phyloP scores from a whole-genome alignment of 2,113 vertebrate genomes.

The Bambusicola thoracicus region DNA sequence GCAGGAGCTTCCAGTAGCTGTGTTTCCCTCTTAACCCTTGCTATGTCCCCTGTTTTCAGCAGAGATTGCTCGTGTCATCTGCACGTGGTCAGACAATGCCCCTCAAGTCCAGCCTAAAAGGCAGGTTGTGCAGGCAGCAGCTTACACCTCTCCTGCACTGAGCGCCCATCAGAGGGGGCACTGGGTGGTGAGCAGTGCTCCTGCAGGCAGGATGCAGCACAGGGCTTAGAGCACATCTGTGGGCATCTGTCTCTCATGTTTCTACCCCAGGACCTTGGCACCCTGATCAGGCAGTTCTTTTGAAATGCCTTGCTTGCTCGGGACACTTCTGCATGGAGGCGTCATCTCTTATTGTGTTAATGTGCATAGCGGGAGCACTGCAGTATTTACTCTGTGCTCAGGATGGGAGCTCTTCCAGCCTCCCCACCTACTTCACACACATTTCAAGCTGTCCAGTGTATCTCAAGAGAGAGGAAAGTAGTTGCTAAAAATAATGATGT shows the following conservation, averaged over 20 bases:
- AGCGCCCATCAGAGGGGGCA: neutral
- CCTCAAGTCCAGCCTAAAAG: neutral
- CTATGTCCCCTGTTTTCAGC: neutral
- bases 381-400: neutral
- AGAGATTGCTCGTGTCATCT: neutral
- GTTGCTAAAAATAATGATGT: constrained; percentile 60
- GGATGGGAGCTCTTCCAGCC: neutral
- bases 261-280: neutral
- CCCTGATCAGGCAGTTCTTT: neutral
- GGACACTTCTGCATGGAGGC: neutral
- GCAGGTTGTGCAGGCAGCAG: neutral
- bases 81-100: neutral
- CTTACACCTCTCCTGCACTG: neutral
- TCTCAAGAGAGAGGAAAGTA: constrained; percentile 44
- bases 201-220: accelerated
- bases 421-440: neutral
- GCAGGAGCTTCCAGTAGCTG: neutral
- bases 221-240: neutral
- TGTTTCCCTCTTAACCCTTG: neutral
- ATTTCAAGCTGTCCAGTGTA: constrained; percentile 12
- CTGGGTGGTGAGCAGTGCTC: neutral
- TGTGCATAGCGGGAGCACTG: accelerated
- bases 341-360: neutral
- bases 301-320: neutral
- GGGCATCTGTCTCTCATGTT: neutral